Evolutionary conservation across 2,113 vertebrate genomes (phyloP), one percentile per base, ranked within the genome.

Genomic region (Macquaria australasica): DNA sequence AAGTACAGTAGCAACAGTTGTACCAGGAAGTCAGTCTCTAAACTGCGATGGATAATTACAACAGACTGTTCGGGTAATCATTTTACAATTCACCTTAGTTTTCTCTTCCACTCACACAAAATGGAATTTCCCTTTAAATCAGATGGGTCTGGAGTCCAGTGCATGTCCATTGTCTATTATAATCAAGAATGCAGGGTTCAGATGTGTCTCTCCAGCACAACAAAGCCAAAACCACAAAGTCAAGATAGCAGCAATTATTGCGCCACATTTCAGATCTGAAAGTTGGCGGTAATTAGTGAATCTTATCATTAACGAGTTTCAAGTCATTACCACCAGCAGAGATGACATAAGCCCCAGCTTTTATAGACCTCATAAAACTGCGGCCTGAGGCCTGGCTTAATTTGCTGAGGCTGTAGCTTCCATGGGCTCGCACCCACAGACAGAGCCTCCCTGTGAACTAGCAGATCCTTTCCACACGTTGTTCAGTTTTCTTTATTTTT

Each of bases 261-360:
- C 75, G 70, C 82, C 72, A 1, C 82, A 59, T 85, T 85, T 96
- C 94, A 92, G 73, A 86, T 84, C 64, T 74, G 59, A 87, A 90
- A 81, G 80, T 86, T 82, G 69, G 51, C 71, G 69, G 86, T 86
- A 91, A 94, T 93, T 93, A 93, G 91, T 84, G 83, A 68, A 87
- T 88, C 76, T 64, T 59, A 85, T 84, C 51, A 31, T 89, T 94
- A 91, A 92, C 89, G 59, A 90, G 83, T 77, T 76, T 89, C 50
- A 68, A 86, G 90, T 89, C 87, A 88, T 93, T 90, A 90, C 93
- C 93, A 89, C 86, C 88, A 55, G 85, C 79, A 87, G 90, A 91
- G 90, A 91, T 90, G 79, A 92, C 84, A 91, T 82, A 85, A 86
- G 80, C 77, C 28, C 48, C 5, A 51, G 60, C 70, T 81, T 92